Evolutionary conservation across 1,140 invertebrate genomes (phyloP).

Genomic region (Brachionus angularis): DNA sequence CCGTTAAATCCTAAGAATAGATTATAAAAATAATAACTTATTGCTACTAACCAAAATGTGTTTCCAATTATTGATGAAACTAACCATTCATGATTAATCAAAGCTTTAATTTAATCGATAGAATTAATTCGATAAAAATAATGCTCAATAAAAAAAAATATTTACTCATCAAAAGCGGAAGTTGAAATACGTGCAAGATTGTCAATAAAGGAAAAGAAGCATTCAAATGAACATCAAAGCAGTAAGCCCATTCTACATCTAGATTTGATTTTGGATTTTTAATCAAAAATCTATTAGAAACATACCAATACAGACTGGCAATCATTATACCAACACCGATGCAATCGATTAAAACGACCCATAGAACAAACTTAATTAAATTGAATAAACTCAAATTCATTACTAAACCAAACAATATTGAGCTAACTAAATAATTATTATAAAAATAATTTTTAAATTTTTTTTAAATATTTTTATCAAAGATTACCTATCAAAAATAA

Average conservation of each 20-base stretch:
- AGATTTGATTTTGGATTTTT: slow-evolving; percentile 62
- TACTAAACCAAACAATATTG: slow-evolving; percentile 79
- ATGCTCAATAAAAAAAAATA: too few species aligned
- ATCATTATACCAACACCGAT: slow-evolving; percentile 79
- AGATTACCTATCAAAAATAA: slow-evolving; percentile 72
- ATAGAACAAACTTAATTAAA: slow-evolving; percentile 80
- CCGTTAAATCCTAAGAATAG: slow-evolving; percentile 95
- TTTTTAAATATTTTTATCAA: not conserved
- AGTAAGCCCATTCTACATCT: slow-evolving; percentile 94
- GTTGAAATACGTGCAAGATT: slow-evolving; percentile 84
- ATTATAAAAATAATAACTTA: slow-evolving; percentile 91
- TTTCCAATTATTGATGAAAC: slow-evolving; percentile 81
- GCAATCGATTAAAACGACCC: slow-evolving; percentile 89
- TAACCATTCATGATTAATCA: slow-evolving; percentile 47
- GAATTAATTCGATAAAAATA: not conserved
- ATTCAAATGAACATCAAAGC: slow-evolving; percentile 97
- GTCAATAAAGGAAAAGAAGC: slow-evolving; percentile 92
- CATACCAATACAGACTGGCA: slow-evolving; percentile 78
- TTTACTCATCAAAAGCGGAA: slow-evolving; percentile 81
- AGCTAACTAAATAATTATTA: slow-evolving; percentile 69
- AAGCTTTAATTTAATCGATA: slow-evolving; percentile 22
- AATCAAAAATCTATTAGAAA: slow-evolving; percentile 75
- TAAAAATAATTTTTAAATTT: not conserved
- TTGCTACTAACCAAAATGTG: slow-evolving; percentile 83
- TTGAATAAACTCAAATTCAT: slow-evolving; percentile 70